A percentile compares a stretch with the other conserved stretches of the same genome.
Conservation (phyloP, 2,113 vertebrate genomes). For the Marmota flaviventris region DNA sequence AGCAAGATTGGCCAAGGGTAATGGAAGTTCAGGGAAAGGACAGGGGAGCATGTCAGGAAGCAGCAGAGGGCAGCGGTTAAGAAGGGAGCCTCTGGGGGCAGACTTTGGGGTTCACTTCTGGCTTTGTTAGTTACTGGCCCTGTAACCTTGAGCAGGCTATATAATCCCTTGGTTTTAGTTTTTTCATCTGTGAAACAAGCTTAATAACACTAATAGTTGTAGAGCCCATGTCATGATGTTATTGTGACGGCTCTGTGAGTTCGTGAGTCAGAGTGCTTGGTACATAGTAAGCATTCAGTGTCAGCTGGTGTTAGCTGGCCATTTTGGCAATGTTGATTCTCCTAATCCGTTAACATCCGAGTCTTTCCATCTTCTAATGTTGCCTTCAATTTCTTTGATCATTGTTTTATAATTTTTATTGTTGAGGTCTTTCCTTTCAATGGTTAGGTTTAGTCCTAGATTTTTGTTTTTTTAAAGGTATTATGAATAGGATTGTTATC, state of each 20-base stretch:
- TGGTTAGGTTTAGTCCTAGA: no score
- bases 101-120: not conserved
- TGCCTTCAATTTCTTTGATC: no score
- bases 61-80: not conserved
- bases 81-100: not conserved
- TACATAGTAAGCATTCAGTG: not conserved
- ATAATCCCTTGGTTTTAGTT: not conserved
- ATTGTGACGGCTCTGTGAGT: not conserved
- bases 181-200: not conserved
- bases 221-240: not conserved
- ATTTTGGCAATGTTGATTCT: no score
- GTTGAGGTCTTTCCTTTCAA: no score
- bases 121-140: not conserved
- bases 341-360: no score
- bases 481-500: no score
- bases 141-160: not conserved
- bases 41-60: not conserved
- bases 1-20: not conserved
- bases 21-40: not conserved
- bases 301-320: not conserved
- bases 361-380: no score
- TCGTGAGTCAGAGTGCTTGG: not conserved
- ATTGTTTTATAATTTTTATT: no score
- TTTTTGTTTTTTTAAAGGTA: no score
- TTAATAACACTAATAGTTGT: not conserved